phyloP scores from a whole-genome alignment of 2,797 vertebrate genomes.

The Scleropages formosus region DNA sequence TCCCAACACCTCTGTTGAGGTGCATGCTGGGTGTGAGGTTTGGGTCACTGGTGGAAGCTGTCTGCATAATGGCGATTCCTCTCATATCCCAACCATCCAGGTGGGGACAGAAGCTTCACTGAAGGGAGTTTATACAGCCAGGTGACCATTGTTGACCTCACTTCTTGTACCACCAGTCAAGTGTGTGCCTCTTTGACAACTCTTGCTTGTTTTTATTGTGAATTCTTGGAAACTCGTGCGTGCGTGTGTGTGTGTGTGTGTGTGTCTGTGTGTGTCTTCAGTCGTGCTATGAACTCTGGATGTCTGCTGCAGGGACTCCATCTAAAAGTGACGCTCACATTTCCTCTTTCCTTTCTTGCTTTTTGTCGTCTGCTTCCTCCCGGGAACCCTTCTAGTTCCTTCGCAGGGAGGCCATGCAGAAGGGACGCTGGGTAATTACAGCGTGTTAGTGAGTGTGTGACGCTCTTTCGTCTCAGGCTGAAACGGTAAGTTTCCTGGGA shows the following conservation, averaged over 20 bases:
- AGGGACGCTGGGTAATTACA: slow-evolving; percentile 3
- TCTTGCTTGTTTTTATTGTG: neutral
- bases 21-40: too few relatives aligned
- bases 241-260: neutral
- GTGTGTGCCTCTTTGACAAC: neutral
- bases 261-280: neutral
- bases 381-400: slow-evolving; percentile 11
- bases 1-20: too few relatives aligned
- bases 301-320: neutral
- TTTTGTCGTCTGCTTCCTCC: slow-evolving; percentile 22
- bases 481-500: neutral
- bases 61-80: too few relatives aligned
- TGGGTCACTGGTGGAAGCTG: too few relatives aligned
- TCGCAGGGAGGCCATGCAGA: neutral
- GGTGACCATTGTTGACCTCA: too few relatives aligned
- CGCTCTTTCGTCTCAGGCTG: neutral
- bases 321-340: neutral
- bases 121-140: too few relatives aligned
- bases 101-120: too few relatives aligned
- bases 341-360: slow-evolving; percentile 23
- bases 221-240: neutral
- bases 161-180: neutral
- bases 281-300: neutral
- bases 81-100: too few relatives aligned
- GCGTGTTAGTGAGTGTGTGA: neutral